Conservation (phyloP, 2,888 invertebrate genomes). For the Luperina nickerlii region DNA sequence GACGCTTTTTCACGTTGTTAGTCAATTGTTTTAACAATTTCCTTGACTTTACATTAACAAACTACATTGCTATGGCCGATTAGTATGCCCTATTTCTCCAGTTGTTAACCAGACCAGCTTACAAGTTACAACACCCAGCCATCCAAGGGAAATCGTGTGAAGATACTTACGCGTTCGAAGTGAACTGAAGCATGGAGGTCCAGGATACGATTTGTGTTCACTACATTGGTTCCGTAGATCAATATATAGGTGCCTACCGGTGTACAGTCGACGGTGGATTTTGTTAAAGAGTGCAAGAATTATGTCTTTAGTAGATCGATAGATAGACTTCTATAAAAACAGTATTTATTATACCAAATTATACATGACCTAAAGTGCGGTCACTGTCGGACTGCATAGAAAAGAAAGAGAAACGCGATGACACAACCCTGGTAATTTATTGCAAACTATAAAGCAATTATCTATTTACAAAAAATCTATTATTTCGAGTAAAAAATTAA, state of each 20-base stretch:
- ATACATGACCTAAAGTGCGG: too few relatives aligned
- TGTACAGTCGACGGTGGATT: conserved; percentile 19
- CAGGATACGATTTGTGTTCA: conserved; percentile 56
- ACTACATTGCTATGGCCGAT: neutral
- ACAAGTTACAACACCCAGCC: neutral
- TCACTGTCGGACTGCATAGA: too few relatives aligned
- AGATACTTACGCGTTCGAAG: conserved; percentile 49
- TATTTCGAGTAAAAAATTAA: too few relatives aligned
- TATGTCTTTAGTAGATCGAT: neutral
- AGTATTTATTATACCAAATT: too few relatives aligned
- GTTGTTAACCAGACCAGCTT: conserved; percentile 10
- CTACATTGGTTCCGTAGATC: conserved; percentile 56
- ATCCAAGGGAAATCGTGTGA: conserved; percentile 55
- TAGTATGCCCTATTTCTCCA: conserved; percentile 16
- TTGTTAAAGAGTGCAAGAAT: neutral
- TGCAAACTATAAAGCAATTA: too few relatives aligned
- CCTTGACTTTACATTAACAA: neutral
- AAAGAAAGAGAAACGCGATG: too few relatives aligned
- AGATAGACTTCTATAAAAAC: too few relatives aligned
- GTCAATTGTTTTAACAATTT: too few relatives aligned
- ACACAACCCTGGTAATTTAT: too few relatives aligned
- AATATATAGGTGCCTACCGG: conserved; percentile 32
- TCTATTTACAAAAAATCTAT: too few relatives aligned
- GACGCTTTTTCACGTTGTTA: too few relatives aligned
- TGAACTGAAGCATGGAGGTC: conserved; percentile 50